These are phyloP conservation scores for Drosophila mayaguana DNA, from an alignment of 2,888 invertebrate species.

Conservation along the genomic window DNA sequence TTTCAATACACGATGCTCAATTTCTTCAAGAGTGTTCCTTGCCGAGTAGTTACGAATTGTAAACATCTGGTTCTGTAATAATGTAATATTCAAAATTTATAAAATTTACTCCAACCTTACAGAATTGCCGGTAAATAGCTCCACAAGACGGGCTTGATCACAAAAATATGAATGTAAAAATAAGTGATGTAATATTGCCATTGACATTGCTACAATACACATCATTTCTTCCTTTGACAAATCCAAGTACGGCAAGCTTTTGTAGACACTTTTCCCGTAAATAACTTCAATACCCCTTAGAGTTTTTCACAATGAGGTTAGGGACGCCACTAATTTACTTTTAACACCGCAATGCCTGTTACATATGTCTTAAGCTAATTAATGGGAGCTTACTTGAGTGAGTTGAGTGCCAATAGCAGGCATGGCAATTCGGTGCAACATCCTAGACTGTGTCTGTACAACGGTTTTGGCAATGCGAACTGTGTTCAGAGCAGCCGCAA, in stretches of 20 bases:
- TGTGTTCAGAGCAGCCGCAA: conserved; percentile 74
- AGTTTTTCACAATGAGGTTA: conserved; percentile 76
- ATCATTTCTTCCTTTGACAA: not conserved
- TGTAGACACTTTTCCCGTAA: not conserved
- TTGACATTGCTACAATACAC: not conserved
- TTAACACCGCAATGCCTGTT: not conserved
- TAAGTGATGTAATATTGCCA: conserved; percentile 41
- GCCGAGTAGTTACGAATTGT: conserved; percentile 77
- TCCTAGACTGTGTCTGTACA: conserved; percentile 77
- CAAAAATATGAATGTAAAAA: conserved; percentile 16
- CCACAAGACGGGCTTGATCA: not conserved
- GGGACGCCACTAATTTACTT: conserved; percentile 39
- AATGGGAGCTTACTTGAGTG: conserved; percentile 63
- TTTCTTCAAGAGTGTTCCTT: conserved; percentile 88
- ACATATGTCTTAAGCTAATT: not conserved
- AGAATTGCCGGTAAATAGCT: conserved; percentile 7
- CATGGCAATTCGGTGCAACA: conserved; percentile 79
- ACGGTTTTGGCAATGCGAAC: conserved; percentile 62
- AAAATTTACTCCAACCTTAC: conserved; percentile 10
- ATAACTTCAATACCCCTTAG: conserved; percentile 16
- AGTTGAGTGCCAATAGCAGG: conserved; percentile 76
- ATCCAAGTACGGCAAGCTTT: not conserved
- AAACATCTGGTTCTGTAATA: conserved; percentile 65
- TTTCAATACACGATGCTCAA: conserved; percentile 93
- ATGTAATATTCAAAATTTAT: conserved; percentile 12